A percentile compares a stretch with the other conserved stretches of the same genome.
These are phyloP conservation scores for Pipa parva DNA, from an alignment of 2,113 vertebrate species.

Conservation along the genomic window DNA sequence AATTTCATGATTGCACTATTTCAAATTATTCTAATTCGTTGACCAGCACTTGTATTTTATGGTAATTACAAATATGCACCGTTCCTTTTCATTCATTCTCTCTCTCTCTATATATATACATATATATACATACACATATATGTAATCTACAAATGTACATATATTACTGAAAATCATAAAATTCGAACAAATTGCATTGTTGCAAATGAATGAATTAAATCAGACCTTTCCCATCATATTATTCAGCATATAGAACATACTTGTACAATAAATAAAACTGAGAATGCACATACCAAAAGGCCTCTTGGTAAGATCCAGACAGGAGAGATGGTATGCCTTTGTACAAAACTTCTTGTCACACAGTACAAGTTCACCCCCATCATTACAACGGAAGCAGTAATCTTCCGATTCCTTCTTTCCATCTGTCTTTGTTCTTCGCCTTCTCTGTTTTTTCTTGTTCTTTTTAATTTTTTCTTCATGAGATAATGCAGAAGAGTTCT, in stretches of 20 bases:
- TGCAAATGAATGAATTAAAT: too few species aligned
- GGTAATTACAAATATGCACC: too few species aligned
- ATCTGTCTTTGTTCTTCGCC: conserved; percentile 62
- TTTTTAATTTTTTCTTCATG: conserved; percentile 86
- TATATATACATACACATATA: neutral
- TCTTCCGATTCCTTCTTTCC: conserved; percentile 85
- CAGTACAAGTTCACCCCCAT: conserved; percentile 89
- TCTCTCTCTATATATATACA: too few species aligned
- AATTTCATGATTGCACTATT: too few species aligned
- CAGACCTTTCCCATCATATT: neutral
- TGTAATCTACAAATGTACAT: too few species aligned
- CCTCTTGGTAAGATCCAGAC: conserved; percentile 87
- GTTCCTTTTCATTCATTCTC: too few species aligned
- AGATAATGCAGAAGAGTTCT: conserved; percentile 70
- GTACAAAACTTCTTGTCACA: conserved; percentile 90
- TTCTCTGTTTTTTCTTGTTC: conserved; percentile 72
- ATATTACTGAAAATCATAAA: too few species aligned
- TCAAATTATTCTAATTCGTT: too few species aligned
- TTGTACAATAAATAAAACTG: neutral
- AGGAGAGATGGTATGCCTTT: conserved; percentile 93
- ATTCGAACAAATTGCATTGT: too few species aligned
- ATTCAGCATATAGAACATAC: neutral
- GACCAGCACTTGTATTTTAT: too few species aligned
- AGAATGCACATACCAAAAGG: conserved; percentile 79
- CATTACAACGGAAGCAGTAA: conserved; percentile 93